Evolutionary conservation across 2,888 invertebrate genomes (phyloP).

Genomic region (Osmoderma eremita): DNA sequence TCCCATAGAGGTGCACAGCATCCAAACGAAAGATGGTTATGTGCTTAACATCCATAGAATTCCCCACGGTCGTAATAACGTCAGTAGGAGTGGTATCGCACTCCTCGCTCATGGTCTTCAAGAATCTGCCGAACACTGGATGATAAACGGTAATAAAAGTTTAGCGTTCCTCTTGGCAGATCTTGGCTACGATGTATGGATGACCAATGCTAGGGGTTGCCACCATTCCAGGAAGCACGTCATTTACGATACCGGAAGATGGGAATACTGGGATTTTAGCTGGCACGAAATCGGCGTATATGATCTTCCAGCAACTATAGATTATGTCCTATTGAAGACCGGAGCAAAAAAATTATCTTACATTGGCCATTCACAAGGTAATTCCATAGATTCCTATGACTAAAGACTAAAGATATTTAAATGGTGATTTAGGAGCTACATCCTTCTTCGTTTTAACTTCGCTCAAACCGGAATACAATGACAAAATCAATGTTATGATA

Average conservation of each 20-base stretch:
- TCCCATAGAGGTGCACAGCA: slow-evolving; percentile 18
- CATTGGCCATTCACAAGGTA: slow-evolving; percentile 70
- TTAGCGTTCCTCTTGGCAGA: slow-evolving; percentile 30
- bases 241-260: neutral
- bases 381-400: no score
- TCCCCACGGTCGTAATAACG: neutral
- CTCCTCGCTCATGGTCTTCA: slow-evolving; percentile 29
- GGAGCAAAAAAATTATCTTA: slow-evolving; percentile 67
- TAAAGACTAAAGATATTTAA: neutral
- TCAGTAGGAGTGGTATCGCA: neutral
- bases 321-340: slow-evolving; percentile 70
- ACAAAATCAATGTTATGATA: slow-evolving; percentile 71
- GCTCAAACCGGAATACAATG: slow-evolving; percentile 69
- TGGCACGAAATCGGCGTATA: slow-evolving; percentile 82
- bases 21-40: slow-evolving; percentile 34
- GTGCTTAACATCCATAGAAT: slow-evolving; percentile 31
- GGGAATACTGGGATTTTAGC: slow-evolving; percentile 31
- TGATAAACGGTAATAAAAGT: slow-evolving; percentile 18
- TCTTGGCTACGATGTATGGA: slow-evolving; percentile 36
- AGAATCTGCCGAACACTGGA: slow-evolving; percentile 28
- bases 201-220: slow-evolving; percentile 29
- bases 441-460: slow-evolving; percentile 72
- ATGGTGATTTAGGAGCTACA: slow-evolving; percentile 67
- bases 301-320: slow-evolving; percentile 82
- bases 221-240: slow-evolving; percentile 30